Percentiles rank a stretch among this genome's conserved stretches.
phyloP scores from a whole-genome alignment of 1,140 invertebrate genomes.

The Saccostrea echinata region DNA sequence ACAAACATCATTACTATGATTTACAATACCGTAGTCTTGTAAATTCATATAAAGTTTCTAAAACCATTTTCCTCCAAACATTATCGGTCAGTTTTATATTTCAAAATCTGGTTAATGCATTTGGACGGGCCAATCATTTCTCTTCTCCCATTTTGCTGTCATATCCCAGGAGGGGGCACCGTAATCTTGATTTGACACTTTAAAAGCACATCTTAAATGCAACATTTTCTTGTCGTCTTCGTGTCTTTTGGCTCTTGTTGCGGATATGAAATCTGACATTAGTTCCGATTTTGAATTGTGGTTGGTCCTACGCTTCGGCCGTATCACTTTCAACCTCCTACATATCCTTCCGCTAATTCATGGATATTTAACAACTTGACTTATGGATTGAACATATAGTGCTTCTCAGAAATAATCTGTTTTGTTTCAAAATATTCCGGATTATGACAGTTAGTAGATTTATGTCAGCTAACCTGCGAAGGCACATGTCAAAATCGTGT shows the following conservation, averaged over 20 bases:
- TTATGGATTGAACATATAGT: conserved; percentile 17
- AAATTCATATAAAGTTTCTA: too few species aligned
- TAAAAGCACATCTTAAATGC: background rate
- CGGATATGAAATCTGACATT: conserved; percentile 17
- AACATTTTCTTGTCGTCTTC: background rate
- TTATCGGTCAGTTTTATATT: too few species aligned
- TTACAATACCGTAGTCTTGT: too few species aligned
- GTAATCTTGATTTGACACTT: background rate
- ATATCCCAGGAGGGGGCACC: background rate
- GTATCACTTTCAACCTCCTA: background rate
- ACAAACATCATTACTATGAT: too few species aligned
- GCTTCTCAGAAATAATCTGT: conserved; percentile 8
- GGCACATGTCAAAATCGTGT: background rate
- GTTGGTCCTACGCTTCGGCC: conserved; percentile 1
- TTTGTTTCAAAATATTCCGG: conserved; percentile 14
- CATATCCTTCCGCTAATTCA: conserved; percentile 31
- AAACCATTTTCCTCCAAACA: too few species aligned
- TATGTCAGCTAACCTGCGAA: conserved; percentile 2
- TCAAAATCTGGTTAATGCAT: too few species aligned
- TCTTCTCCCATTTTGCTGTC: background rate
- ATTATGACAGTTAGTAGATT: conserved; percentile 27
- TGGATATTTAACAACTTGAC: conserved; percentile 23
- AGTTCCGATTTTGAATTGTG: background rate
- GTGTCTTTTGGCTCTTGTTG: background rate
- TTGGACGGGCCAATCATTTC: background rate